A percentile compares a stretch with the other conserved stretches of the same genome.
These are phyloP conservation scores for Nematopogon swammerdamellus DNA, from an alignment of 2,888 invertebrate genomes.

Conservation along the genomic window DNA sequence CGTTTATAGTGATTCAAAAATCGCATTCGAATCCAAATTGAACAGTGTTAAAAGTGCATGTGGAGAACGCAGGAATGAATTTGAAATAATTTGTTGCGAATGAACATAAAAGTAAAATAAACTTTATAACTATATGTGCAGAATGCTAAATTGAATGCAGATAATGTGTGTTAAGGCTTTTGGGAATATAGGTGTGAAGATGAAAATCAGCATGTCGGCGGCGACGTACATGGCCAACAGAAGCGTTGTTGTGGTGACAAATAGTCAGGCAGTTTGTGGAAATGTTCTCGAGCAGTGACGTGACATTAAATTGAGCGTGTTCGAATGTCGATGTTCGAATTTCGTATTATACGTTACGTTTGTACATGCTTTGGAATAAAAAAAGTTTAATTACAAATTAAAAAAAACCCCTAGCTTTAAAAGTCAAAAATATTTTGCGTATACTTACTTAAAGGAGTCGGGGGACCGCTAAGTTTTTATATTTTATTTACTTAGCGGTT, in stretches of 20 bases:
- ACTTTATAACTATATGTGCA: no score
- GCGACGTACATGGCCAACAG: slow-evolving; percentile 11
- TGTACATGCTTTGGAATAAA: no score
- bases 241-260: slow-evolving; percentile 52
- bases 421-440: no score
- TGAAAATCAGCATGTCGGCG: slow-evolving; percentile 47
- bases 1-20: not conserved
- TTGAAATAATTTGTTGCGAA: not conserved
- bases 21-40: not conserved
- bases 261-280: slow-evolving; percentile 46
- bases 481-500: no score
- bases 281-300: slow-evolving; percentile 35
- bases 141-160: no score
- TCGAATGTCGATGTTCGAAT: slow-evolving; percentile 51
- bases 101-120: not conserved
- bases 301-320: slow-evolving; percentile 15
- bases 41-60: not conserved
- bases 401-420: no score
- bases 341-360: no score
- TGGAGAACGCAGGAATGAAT: not conserved
- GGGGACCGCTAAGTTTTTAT: no score
- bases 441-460: no score
- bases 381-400: no score
- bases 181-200: slow-evolving; percentile 18
- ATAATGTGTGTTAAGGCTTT: no score